Evolutionary conservation across 2,113 vertebrate species (phyloP).

Genomic region (Salvelinus fontinalis): DNA sequence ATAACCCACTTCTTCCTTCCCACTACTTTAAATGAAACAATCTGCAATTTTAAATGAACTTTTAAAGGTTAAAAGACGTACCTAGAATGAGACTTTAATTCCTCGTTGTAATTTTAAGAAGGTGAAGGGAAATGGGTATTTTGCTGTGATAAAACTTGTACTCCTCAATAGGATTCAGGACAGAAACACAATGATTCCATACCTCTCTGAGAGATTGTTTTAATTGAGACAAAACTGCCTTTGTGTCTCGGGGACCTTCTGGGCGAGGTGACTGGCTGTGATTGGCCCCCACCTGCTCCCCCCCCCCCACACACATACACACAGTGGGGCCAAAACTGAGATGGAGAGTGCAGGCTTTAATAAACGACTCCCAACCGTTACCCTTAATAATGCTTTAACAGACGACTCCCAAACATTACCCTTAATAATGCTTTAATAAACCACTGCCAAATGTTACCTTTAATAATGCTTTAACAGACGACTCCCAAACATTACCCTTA

Average conservation of each 20-base stretch:
- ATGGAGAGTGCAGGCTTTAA: slow-evolving; percentile 2
- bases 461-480: no score
- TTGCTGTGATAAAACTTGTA: slow-evolving; percentile 25
- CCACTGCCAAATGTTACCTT: no score
- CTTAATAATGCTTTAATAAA: no score
- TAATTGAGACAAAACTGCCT: slow-evolving; percentile 44
- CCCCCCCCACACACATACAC: not conserved
- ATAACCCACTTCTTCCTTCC: no score
- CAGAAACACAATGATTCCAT: slow-evolving; percentile 15
- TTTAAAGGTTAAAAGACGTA: slow-evolving; percentile 8
- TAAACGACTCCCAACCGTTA: slow-evolving; percentile 16
- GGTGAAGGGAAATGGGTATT: slow-evolving; percentile 33
- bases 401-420: no score
- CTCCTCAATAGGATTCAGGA: slow-evolving; percentile 32
- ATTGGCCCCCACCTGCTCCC: slow-evolving; percentile 16
- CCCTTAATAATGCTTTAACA: no score
- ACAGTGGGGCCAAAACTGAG: not conserved
- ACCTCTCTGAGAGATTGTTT: slow-evolving; percentile 43
- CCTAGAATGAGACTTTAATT: not conserved
- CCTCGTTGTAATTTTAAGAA: slow-evolving; percentile 12
- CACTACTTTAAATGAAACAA: not conserved
- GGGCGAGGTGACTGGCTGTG: not conserved
- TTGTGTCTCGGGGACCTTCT: slow-evolving; percentile 20
- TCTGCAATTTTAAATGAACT: slow-evolving; percentile 1
- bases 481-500: no score